Base-by-base conservation (phyloP, 2,888 invertebrate species). In the Tinea semifulvella region DNA sequence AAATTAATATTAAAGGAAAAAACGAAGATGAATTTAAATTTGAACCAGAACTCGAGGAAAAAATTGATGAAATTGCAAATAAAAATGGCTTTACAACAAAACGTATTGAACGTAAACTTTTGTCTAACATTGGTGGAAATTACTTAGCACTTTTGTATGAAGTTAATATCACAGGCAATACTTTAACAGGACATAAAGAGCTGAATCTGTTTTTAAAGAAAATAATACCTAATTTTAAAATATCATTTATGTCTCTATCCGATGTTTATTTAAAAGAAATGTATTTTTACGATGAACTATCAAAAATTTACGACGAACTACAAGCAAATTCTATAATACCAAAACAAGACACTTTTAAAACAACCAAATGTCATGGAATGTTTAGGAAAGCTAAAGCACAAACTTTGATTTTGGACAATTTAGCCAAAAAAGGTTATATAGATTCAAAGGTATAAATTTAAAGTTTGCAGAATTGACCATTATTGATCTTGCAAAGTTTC, bases 401-500 rank as follows among this genome's bases (percentile, higher is more conserved):
- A 42, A 54, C 58, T 2, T 60, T 72, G 2, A 58, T 71, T 39
- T 52, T 71, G 22, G 68, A 68, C 49, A 65, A 71, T 48, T 46
- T 70, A 16, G 40, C 49, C 4, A 59, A 53, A 26, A 54, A 53
- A 44, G 66, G 64, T 2, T 73, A 59, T 16, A 55, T 42, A 19
- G 65, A 50, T 56, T 61, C 52, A 59, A 66, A 10, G 55, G 60
- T 1, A 51, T 65, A 10, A 50, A 61, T 0, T 22, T 63, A 4
- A 52, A 60, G 16, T 68, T 65, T 50, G 62, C 63, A 5, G 60
- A 67, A 49, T 45, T 58, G 18, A 55, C 63, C 1, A 47, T 72
- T 1, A 48, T 56, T 43, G 56, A 68, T 45, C 52, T 74, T 3
- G 73, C 74, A 0, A 73, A 56, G 51, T 65, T 72, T 18, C 73